Base-by-base conservation (phyloP, 2,888 invertebrate genomes). In the Omphaloscelis lunosa region DNA sequence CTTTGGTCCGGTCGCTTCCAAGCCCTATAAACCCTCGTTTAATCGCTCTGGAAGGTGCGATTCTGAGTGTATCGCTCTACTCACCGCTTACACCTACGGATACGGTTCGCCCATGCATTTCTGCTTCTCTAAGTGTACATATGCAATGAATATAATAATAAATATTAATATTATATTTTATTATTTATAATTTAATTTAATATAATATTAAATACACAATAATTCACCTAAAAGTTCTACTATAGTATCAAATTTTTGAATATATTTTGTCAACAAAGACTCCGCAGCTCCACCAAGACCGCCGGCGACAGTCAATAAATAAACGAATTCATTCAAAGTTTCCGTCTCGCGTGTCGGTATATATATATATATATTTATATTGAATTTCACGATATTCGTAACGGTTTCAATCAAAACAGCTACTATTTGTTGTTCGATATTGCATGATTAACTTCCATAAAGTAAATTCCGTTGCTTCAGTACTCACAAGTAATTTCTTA, bases 381-480 rank as follows among this genome's bases (percentile, higher is more conserved):
- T 69, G 45, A 65, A 79, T 82, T 74, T 61, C 70, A 72, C 63
- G 51, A 67, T 66, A 72, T 80, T 77, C 9, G 72, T 48, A 82
- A 77, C n/a, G 29, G 12, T 76, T 84, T 80, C 56, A 85, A 83
- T 83, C 74, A 75, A 61, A 81, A 77, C 58, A 48, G 72, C 58
- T 72, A 23, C 48, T 69, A 70, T 74, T 75, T 83, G 56, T 56
- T 71, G 6, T 63, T 75, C 15, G 11, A 61, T 67, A 72, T 78
- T 83, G 74, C 83, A 76, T 85, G 83, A 80, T 85, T 63, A 61
- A 72, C 51, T 72, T 69, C 66, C 74, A 62, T 77, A 69, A 83
- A 82, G 53, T 56, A 53, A 59, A 20, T 53, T 62, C 20, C n/a
- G 61, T 65, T 72, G 27, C 66, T 72, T 53, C 41, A 58, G 67